Percentiles rank a stretch among this genome's conserved stretches.
These are phyloP conservation scores for Drosophila neonasuta DNA, from an alignment of 2,888 invertebrate species.

Conservation along the genomic window DNA sequence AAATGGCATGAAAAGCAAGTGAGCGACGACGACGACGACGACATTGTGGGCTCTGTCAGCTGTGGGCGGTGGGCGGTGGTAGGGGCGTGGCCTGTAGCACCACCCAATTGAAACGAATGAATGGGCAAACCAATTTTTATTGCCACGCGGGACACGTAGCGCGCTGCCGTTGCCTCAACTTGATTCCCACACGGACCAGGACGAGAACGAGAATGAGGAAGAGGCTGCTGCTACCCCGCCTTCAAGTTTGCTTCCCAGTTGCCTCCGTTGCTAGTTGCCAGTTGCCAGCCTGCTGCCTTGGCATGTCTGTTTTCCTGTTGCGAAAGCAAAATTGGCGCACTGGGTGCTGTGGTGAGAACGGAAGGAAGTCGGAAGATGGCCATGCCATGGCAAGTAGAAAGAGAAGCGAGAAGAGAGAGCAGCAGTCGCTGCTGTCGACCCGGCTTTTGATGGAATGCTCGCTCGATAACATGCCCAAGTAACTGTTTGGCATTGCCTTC, in stretches of 20 bases:
- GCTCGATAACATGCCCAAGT: slow-evolving; percentile 73
- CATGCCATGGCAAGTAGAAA: neutral
- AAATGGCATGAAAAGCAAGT: slow-evolving; percentile 77
- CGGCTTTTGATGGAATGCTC: slow-evolving; percentile 37
- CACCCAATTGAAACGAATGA: slow-evolving; percentile 73
- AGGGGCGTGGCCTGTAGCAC: slow-evolving; percentile 21
- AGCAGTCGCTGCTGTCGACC: slow-evolving; percentile 15
- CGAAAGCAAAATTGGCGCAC: slow-evolving; percentile 68
- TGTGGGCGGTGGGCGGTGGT: slow-evolving; percentile 14
- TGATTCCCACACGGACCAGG: slow-evolving; percentile 64
- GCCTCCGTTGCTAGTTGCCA: too few relatives aligned
- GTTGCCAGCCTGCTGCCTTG: neutral
- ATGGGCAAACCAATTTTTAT: slow-evolving; percentile 77
- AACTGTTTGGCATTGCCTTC: slow-evolving; percentile 67
- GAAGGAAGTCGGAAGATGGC: slow-evolving; percentile 64
- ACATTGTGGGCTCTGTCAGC: slow-evolving; percentile 42
- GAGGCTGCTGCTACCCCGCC: too few relatives aligned
- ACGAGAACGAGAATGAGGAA: too few relatives aligned
- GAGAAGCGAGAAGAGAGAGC: neutral
- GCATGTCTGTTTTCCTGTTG: slow-evolving; percentile 54
- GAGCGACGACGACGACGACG: slow-evolving; percentile 44
- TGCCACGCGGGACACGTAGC: slow-evolving; percentile 79
- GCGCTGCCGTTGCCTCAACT: slow-evolving; percentile 65
- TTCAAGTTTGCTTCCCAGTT: too few relatives aligned
- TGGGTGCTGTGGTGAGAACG: slow-evolving; percentile 63